A percentile compares a stretch with the other conserved stretches of the same genome.
Conservation (phyloP, 1,140 invertebrate genomes). For the Rhysida immarginata region DNA sequence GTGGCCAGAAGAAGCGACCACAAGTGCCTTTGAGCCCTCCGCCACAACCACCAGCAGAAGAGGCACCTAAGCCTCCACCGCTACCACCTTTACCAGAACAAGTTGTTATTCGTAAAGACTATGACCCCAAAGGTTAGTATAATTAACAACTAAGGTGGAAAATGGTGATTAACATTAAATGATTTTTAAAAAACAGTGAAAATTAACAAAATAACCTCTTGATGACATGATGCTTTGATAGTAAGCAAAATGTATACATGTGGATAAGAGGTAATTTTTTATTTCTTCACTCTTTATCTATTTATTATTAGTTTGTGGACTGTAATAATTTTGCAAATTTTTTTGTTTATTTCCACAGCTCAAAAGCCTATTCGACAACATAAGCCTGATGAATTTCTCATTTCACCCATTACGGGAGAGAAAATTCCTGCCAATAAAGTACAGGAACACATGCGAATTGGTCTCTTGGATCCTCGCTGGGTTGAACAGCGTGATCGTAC, state of each 20-base stretch:
- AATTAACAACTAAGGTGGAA: too few species aligned
- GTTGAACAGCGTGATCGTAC: constrained; percentile 87
- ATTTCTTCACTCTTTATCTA: too few species aligned
- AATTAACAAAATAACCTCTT: too few species aligned
- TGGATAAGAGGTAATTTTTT: too few species aligned
- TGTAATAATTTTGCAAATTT: too few species aligned
- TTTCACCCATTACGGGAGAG: constrained; percentile 96
- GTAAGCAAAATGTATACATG: too few species aligned
- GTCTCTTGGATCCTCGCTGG: constrained; percentile 93
- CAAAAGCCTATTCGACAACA: constrained; percentile 40
- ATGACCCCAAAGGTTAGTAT: constrained; percentile 86
- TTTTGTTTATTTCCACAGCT: constrained; percentile 22
- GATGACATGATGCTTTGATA: too few species aligned
- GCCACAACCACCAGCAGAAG: constrained; percentile 30
- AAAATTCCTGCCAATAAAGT: constrained; percentile 92
- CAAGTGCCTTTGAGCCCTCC: constrained; percentile 47
- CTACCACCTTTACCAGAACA: constrained; percentile 67
- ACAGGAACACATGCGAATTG: constrained; percentile 94
- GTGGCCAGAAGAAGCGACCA: constrained; percentile 88
- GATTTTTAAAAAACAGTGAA: too few species aligned
- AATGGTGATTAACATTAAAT: too few species aligned
- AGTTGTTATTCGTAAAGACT: constrained; percentile 88
- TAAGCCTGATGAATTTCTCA: constrained; percentile 73
- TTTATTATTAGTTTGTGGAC: too few species aligned
- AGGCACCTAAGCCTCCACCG: constrained; percentile 51